A percentile compares a stretch with the other conserved stretches of the same genome.
Evolutionary conservation across 2,113 vertebrate genomes (phyloP).

Genomic region (Oncorhynchus mykiss): DNA sequence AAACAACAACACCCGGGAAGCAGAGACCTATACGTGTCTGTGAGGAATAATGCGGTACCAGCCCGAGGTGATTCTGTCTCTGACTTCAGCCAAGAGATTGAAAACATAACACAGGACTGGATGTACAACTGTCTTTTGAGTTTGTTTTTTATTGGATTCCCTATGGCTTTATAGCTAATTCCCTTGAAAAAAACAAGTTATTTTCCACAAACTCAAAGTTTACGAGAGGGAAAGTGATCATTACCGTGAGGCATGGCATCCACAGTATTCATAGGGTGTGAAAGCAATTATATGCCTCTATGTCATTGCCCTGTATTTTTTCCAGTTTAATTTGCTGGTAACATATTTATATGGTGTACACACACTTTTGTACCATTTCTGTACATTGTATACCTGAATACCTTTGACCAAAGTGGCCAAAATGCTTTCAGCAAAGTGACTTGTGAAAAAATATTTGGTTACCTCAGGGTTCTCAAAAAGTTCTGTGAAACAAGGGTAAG

Average conservation of each 20-base stretch:
- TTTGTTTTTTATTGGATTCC: background rate
- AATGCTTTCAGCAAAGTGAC: too few relatives aligned
- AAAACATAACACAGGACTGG: conserved; percentile 23
- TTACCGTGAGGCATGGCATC: background rate
- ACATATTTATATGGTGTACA: too few relatives aligned
- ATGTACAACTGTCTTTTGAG: background rate
- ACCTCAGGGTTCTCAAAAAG: too few relatives aligned
- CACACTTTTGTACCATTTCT: too few relatives aligned
- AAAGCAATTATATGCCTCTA: background rate
- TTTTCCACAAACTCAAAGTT: background rate
- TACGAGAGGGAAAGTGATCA: background rate
- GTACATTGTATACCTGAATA: too few relatives aligned
- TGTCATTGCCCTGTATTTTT: too few relatives aligned
- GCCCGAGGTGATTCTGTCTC: conserved; percentile 7
- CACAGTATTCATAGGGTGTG: background rate
- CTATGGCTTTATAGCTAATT: conserved; percentile 5
- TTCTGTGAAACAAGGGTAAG: too few relatives aligned
- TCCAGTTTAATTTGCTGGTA: too few relatives aligned
- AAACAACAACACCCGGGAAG: conserved; percentile 51
- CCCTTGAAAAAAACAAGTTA: conserved; percentile 24
- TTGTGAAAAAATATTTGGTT: too few relatives aligned
- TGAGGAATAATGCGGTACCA: conserved; percentile 1
- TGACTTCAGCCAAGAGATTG: conserved; percentile 26
- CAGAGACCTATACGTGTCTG: background rate
- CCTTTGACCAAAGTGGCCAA: too few relatives aligned